Conservation (phyloP, 2,797 vertebrate species). For the Clarias platycephalus region DNA sequence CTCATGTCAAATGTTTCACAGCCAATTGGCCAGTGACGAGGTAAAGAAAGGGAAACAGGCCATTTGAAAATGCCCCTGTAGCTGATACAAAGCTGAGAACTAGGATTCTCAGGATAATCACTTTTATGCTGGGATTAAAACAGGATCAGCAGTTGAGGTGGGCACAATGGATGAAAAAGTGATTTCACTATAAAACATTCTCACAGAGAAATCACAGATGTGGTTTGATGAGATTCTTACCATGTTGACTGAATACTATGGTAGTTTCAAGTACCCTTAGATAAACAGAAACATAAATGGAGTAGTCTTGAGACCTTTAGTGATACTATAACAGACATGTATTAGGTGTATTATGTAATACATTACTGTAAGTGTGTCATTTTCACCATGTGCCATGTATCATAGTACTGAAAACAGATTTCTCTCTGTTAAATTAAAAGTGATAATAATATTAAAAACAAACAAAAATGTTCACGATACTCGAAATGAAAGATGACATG, state of each 20-base stretch:
- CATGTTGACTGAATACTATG: not conserved
- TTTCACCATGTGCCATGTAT: not conserved
- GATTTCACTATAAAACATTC: constrained; percentile 61
- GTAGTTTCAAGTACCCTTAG: not conserved
- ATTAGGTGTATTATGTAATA: not conserved
- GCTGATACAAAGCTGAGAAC: constrained; percentile 88
- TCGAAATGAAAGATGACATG: constrained; percentile 44
- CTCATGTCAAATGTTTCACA: constrained; percentile 80
- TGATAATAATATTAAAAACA: not conserved
- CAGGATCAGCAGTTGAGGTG: constrained; percentile 82
- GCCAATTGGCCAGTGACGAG: constrained; percentile 81
- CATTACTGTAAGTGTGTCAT: not conserved
- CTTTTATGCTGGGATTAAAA: constrained; percentile 94
- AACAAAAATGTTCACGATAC: not conserved
- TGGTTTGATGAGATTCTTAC: constrained; percentile 23
- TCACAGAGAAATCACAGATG: constrained; percentile 51
- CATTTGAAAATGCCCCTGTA: constrained; percentile 85
- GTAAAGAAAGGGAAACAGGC: constrained; percentile 76
- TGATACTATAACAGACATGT: not conserved
- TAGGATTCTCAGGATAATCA: constrained; percentile 85
- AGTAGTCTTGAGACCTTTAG: not conserved
- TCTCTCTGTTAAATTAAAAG: not conserved
- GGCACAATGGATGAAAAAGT: constrained; percentile 66
- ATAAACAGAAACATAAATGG: not conserved
- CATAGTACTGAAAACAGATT: not conserved